Base-by-base conservation (phyloP, 2,797 vertebrate genomes). In the Poecilia velifera region DNA sequence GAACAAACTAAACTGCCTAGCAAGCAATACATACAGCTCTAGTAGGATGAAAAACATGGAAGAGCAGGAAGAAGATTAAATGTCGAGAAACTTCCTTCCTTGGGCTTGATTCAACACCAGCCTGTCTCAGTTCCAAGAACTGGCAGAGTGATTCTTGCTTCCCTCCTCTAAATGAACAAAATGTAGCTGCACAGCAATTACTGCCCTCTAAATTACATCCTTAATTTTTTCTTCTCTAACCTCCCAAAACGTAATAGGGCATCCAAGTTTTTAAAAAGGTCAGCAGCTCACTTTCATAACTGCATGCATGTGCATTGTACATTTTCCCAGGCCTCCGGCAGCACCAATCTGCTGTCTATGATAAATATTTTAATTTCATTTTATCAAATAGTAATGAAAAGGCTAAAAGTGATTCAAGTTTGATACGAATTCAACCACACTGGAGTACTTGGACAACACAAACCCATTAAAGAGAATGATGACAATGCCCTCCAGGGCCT, bases 321-420 rank as follows among this genome's bases (percentile, higher is more conserved):
- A 85, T 91, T 90, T 82, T 28, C 31, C 41, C 68, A 25, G 14
- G 71, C 86, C 64, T 75, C n/a, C 16, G 87, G 76, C 83, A 82
- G 84, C 74, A 85, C 78, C 31, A 85, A 88, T 90, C 76, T 36
- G 70, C 80, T 89, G 46, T 83, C 81, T 82, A 71, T 47, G 68
- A 92, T 93, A 86, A 90, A 92, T 91, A 89, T 92, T 91, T 92
- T n/a, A 88, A 91, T 90, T 85, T 66, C 8, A 80, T 81, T 43
- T 49, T 66, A 90, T 94, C 43, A 90, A 90, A 91, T 85, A 89
- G 74, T 81, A 84, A 89, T 90, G 78, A 1, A 70, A 81, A 71
- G 31, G 72, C 75, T 51, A 64, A 71, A 72, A 79, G 14, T 55
- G 75, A 59, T n/a, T 70, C 3, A 3, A 45, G 34, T 12, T 72